Percentiles rank a stretch among this genome's conserved stretches.
These are phyloP conservation scores for Falco rusticolus DNA, from an alignment of 2,797 vertebrate genomes.

Conservation along the genomic window DNA sequence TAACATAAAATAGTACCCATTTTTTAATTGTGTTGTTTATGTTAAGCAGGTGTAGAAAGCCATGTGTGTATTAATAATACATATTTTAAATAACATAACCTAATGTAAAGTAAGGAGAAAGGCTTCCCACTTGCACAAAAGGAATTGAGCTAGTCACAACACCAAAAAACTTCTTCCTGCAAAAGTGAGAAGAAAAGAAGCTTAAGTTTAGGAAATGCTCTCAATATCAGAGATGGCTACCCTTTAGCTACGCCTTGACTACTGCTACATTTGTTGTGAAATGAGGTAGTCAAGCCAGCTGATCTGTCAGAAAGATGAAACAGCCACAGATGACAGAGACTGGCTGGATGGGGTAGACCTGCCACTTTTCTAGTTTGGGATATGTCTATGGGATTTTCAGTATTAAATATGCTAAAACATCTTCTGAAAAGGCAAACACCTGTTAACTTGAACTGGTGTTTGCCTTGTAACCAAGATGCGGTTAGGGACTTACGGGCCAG, in stretches of 20 bases:
- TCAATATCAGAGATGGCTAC: neutral
- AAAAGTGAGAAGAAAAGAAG: neutral
- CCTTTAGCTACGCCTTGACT: neutral
- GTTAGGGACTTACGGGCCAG: neutral
- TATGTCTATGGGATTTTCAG: neutral
- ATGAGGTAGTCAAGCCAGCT: neutral
- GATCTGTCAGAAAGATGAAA: conserved; percentile 2
- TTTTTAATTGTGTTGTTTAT: neutral
- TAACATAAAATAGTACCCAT: neutral
- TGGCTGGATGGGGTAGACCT: neutral
- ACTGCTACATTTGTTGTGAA: neutral
- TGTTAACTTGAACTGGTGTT: neutral
- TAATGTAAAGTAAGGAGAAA: neutral
- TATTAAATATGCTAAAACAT: neutral
- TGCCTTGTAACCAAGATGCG: neutral
- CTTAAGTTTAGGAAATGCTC: neutral
- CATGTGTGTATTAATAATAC: neutral
- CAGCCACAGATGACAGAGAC: neutral
- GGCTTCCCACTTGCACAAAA: neutral
- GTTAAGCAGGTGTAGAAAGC: neutral
- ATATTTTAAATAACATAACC: neutral
- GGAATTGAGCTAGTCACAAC: neutral
- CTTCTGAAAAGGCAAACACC: neutral
- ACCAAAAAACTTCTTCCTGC: neutral
- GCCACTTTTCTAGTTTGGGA: neutral